Conservation (phyloP, 2,888 invertebrate species). For the Sarcophaga rosellei region DNA sequence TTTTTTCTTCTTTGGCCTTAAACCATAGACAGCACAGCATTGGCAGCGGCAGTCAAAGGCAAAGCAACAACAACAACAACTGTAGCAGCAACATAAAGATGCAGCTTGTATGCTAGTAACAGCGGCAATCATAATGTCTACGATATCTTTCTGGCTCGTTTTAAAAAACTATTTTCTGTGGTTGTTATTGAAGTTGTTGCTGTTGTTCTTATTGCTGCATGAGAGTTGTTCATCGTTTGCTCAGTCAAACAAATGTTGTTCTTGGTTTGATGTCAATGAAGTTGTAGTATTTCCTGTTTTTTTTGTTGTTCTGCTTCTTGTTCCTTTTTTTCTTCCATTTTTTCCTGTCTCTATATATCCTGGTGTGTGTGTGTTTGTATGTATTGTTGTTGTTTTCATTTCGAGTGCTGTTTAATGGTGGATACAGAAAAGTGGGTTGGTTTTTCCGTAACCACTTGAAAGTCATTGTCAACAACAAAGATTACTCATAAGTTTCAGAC, state of each 20-base stretch:
- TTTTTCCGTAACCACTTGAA: slow-evolving; percentile 68
- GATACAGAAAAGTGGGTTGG: slow-evolving; percentile 66
- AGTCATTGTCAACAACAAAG: slow-evolving; percentile 69
- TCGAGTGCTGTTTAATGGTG: slow-evolving; percentile 66
- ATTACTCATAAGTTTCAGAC: slow-evolving; percentile 66
- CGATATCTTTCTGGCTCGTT: slow-evolving; percentile 53
- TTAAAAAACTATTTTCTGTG: not conserved
- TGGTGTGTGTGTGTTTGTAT: slow-evolving; percentile 3
- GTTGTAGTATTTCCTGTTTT: slow-evolving; percentile 43
- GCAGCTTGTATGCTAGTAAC: not conserved
- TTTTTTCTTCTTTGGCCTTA: slow-evolving; percentile 43
- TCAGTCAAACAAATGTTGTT: slow-evolving; percentile 64
- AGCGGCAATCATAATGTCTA: slow-evolving; percentile 56
- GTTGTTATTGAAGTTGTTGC: too few species aligned
- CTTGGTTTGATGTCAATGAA: slow-evolving; percentile 63
- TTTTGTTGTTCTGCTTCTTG: not conserved
- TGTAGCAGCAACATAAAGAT: slow-evolving; percentile 12
- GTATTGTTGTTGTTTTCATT: slow-evolving; percentile 20
- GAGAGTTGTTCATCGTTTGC: slow-evolving; percentile 37
- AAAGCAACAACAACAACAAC: not conserved
- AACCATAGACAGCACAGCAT: slow-evolving; percentile 51
- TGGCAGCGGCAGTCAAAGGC: not conserved
- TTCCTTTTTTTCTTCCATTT: not conserved
- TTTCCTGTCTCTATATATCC: slow-evolving; percentile 21
- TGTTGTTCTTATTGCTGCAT: slow-evolving; percentile 31